Evolutionary conservation across 1,140 invertebrate genomes (phyloP).

Genomic region (Drosophila orosa): DNA sequence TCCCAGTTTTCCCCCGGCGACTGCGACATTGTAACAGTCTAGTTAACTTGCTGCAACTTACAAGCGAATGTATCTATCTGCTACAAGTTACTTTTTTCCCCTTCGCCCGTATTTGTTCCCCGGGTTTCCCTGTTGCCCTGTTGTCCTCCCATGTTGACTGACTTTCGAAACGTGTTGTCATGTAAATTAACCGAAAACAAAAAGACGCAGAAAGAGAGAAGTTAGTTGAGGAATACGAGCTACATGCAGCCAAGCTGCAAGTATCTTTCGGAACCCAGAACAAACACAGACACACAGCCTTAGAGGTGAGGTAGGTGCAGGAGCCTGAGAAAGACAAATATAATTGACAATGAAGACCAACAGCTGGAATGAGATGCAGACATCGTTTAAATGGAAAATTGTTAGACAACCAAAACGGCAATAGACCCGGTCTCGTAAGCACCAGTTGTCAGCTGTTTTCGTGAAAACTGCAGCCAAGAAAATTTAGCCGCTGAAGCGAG

Average conservation of each 20-base stretch:
- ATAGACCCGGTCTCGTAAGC: neutral
- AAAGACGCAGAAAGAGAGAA: conserved; percentile 27
- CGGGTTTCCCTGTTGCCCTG: conserved; percentile 16
- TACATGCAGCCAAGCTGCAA: conserved; percentile 34
- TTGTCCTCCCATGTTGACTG: conserved; percentile 57
- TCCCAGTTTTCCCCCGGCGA: neutral
- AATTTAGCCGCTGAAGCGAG: neutral
- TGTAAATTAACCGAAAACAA: conserved; percentile 76
- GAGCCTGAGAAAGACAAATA: conserved; percentile 75
- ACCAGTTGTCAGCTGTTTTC: conserved; percentile 45
- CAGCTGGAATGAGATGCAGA: conserved; percentile 45
- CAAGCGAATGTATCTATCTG: conserved; percentile 75
- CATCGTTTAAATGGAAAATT: conserved; percentile 53
- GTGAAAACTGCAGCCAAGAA: conserved; percentile 6
- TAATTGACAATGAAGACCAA: conserved; percentile 37
- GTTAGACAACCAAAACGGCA: conserved; percentile 26
- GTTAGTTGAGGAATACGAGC: conserved; percentile 48
- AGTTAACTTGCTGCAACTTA: conserved; percentile 74
- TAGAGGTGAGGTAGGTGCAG: conserved; percentile 17
- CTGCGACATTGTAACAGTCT: conserved; percentile 76
- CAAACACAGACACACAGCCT: conserved; percentile 42
- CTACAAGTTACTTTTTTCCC: conserved; percentile 57
- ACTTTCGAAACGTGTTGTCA: conserved; percentile 82
- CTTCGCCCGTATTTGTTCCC: conserved; percentile 19
- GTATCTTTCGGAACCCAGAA: conserved; percentile 50